Percentiles rank a stretch among this genome's conserved stretches.
Evolutionary conservation across 2,888 invertebrate genomes (phyloP).

Genomic region (Mythimna pallens): DNA sequence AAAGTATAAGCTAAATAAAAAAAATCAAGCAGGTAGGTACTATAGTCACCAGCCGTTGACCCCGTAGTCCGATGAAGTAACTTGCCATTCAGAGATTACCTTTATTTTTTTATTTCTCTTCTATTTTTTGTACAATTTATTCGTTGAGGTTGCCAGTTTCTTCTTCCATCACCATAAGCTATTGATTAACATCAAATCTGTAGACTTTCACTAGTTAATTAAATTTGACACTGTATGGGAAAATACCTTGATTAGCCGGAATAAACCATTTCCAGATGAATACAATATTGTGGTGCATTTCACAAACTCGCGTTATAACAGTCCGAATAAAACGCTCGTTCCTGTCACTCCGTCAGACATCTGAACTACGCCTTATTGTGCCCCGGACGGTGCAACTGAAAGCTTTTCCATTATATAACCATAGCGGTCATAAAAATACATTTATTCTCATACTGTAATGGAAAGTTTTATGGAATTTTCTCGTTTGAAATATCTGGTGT

Average conservation of each 20-base stretch:
- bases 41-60: too few relatives aligned
- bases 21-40: too few relatives aligned
- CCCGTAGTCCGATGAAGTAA: too few relatives aligned
- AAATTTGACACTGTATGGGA: background rate
- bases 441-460: conserved; percentile 29
- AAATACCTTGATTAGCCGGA: background rate
- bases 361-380: conserved; percentile 28
- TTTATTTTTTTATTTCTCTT: too few relatives aligned
- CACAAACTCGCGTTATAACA: background rate
- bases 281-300: conserved; percentile 9
- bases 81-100: too few relatives aligned
- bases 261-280: background rate
- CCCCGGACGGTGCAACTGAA: conserved; percentile 35
- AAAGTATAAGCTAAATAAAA: too few relatives aligned
- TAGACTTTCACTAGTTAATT: background rate
- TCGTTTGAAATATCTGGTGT: conserved; percentile 12
- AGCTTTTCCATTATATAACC: conserved; percentile 48
- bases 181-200: too few relatives aligned
- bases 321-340: conserved; percentile 17
- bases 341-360: conserved; percentile 13
- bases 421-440: conserved; percentile 43
- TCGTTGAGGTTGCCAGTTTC: too few relatives aligned
- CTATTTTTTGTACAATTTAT: too few relatives aligned
- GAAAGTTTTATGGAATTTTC: conserved; percentile 34
- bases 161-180: too few relatives aligned